These are phyloP conservation scores for Crambe crambe DNA, from an alignment of 37 sponge, comb jelly and placozoan species.

Conservation along the genomic window DNA sequence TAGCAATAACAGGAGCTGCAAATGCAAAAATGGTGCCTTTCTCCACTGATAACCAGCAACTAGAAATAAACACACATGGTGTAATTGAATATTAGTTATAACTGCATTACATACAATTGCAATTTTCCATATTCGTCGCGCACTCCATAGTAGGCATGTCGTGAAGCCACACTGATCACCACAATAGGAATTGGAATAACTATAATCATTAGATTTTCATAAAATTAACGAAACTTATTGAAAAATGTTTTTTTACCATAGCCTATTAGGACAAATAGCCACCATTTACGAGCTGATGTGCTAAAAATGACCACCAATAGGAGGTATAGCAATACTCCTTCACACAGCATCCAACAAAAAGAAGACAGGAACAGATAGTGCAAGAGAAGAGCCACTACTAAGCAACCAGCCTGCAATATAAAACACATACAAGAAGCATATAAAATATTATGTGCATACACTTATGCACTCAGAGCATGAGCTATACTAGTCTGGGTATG, in stretches of 20 bases:
- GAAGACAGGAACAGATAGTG: conserved; percentile 59
- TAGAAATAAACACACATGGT: too few species aligned
- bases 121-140: conserved; percentile 16
- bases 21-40: conserved; percentile 49
- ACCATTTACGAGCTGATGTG: conserved; percentile 35
- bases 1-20: conserved; percentile 29
- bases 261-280: conserved; percentile 52
- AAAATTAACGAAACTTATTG: too few species aligned
- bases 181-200: conserved; percentile 35
- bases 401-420: conserved; percentile 29
- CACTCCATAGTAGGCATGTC: conserved; percentile 27
- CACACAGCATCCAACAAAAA: conserved; percentile 70
- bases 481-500: not conserved
- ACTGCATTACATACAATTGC: conserved; percentile 30
- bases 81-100: too few species aligned
- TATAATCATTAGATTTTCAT: too few species aligned
- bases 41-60: conserved; percentile 45
- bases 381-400: conserved; percentile 47
- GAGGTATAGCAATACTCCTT: conserved; percentile 65
- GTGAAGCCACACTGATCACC: conserved; percentile 13
- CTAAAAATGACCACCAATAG: conserved; percentile 60
- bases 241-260: too few species aligned
- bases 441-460: not conserved
- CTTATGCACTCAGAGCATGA: too few species aligned
- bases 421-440: not conserved